phyloP scores from a whole-genome alignment of 2,888 invertebrate species.

The Spialia ferax region DNA sequence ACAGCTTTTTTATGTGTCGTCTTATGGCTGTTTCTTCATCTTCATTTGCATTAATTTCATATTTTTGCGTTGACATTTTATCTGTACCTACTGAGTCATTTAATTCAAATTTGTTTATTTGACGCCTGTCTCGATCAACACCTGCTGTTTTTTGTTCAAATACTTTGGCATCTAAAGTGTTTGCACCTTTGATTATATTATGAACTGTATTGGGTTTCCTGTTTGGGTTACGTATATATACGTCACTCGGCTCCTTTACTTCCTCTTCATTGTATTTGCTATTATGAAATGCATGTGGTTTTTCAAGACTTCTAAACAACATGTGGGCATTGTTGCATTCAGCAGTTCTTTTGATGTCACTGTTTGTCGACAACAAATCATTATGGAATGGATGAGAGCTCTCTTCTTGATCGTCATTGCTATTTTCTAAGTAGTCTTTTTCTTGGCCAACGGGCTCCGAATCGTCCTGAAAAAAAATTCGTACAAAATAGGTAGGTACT shows the following conservation, averaged over 20 bases:
- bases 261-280: constrained; percentile 55
- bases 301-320: constrained; percentile 15
- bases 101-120: constrained; percentile 43
- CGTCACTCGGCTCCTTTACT: constrained; percentile 50
- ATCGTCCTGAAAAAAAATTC: constrained; percentile 3
- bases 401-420: constrained; percentile 7
- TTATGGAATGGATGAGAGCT: constrained; percentile 1
- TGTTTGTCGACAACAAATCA: constrained; percentile 4
- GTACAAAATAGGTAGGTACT: too few relatives aligned
- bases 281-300: constrained; percentile 29
- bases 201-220: constrained; percentile 59
- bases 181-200: constrained; percentile 54
- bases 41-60: constrained; percentile 52
- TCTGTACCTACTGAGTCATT: constrained; percentile 31
- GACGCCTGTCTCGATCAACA: constrained; percentile 64
- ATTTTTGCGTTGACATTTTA: constrained; percentile 40
- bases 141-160: constrained; percentile 52
- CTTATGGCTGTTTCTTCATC: constrained; percentile 74
- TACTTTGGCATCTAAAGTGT: constrained; percentile 50
- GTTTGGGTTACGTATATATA: too few relatives aligned
- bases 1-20: constrained; percentile 72
- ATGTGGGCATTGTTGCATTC: constrained; percentile 2
- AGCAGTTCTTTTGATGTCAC: constrained; percentile 20
- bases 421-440: constrained; percentile 26
- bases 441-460: neutral